A percentile compares a stretch with the other conserved stretches of the same genome.
These are phyloP conservation scores for Sebastes cheni DNA, from an alignment of 2,797 vertebrate species.

Conservation along the genomic window DNA sequence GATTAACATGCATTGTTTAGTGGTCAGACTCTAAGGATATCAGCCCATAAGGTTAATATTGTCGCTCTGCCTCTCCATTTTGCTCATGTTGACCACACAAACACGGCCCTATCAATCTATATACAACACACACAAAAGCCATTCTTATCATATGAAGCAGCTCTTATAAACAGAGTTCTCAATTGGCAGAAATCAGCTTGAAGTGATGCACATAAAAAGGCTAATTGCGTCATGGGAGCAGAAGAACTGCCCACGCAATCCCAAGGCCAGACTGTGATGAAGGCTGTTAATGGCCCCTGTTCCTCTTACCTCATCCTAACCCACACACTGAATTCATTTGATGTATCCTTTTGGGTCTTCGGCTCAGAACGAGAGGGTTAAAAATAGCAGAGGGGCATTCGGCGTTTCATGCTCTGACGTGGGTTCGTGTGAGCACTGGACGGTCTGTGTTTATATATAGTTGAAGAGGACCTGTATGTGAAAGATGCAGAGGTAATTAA, in stretches of 20 bases:
- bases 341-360: slow-evolving; percentile 60
- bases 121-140: slow-evolving; percentile 17
- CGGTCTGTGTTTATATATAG: slow-evolving; percentile 63
- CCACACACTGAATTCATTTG: slow-evolving; percentile 52
- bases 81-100: neutral
- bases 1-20: slow-evolving; percentile 22
- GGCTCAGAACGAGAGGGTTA: slow-evolving; percentile 59
- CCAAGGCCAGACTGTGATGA: slow-evolving; percentile 65
- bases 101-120: slow-evolving; percentile 4
- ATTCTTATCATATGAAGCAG: slow-evolving; percentile 13
- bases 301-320: slow-evolving; percentile 58
- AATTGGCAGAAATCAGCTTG: slow-evolving; percentile 56
- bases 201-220: slow-evolving; percentile 68
- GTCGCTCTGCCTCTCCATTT: neutral
- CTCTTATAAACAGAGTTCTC: slow-evolving; percentile 49
- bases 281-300: slow-evolving; percentile 69
- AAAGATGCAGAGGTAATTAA: slow-evolving; percentile 72
- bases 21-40: neutral
- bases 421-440: slow-evolving; percentile 28
- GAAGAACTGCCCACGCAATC: slow-evolving; percentile 73
- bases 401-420: slow-evolving; percentile 42
- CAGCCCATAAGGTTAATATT: neutral
- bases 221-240: slow-evolving; percentile 77
- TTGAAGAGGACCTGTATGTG: slow-evolving; percentile 59
- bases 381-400: slow-evolving; percentile 63